These are phyloP conservation scores for Chelonoidis abingdonii DNA, from an alignment of 2,113 vertebrate species.

Conservation along the genomic window DNA sequence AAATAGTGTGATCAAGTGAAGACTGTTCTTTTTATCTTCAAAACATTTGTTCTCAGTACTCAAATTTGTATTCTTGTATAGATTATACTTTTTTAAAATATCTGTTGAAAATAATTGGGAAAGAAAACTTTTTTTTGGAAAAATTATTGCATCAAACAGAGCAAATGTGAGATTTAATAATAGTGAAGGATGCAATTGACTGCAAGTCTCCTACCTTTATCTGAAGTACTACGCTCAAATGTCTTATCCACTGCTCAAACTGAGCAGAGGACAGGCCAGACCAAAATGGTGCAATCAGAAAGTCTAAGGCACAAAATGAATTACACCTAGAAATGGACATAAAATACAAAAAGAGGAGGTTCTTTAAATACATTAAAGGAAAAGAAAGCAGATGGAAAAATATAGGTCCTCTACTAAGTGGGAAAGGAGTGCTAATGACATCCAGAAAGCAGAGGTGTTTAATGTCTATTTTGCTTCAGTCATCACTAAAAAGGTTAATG, in stretches of 20 bases:
- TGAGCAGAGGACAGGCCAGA: neutral
- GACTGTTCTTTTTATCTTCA: neutral
- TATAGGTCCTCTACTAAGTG: no score
- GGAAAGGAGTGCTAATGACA: neutral
- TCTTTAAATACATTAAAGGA: neutral
- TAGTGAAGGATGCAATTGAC: neutral
- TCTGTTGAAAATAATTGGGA: neutral
- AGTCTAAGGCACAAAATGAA: neutral
- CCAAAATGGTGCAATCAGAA: neutral
- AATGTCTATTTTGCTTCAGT: neutral
- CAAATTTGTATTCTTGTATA: neutral
- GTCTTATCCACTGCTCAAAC: neutral
- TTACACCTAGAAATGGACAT: neutral
- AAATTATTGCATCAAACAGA: neutral
- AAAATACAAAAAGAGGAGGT: neutral
- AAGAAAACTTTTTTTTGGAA: neutral
- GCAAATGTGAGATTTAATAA: neutral
- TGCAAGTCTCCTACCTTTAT: neutral
- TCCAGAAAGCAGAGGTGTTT: neutral
- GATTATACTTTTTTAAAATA: neutral
- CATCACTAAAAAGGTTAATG: neutral
- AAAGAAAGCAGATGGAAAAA: neutral
- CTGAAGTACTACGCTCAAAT: neutral
- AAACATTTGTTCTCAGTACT: neutral
- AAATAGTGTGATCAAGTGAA: neutral